These are phyloP conservation scores for Bombus soroeensis DNA, from an alignment of 1,140 invertebrate species.

Conservation along the genomic window DNA sequence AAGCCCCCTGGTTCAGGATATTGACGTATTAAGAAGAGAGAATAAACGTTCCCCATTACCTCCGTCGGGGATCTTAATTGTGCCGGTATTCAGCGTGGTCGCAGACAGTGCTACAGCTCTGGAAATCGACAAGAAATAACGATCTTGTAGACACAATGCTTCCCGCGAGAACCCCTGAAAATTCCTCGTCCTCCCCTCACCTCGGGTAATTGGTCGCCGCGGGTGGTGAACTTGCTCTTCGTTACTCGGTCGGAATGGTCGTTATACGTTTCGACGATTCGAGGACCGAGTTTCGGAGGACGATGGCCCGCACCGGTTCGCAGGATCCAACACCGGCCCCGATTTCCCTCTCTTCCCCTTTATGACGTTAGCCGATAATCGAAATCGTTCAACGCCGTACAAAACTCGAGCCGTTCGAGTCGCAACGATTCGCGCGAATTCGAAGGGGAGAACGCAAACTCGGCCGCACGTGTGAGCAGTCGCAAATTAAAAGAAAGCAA, in stretches of 20 bases:
- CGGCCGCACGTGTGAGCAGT: constrained; percentile 57
- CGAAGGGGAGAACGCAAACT: constrained; percentile 4
- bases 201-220: constrained; percentile 63
- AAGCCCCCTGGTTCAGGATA: constrained; percentile 17
- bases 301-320: constrained; percentile 9
- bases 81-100: constrained; percentile 44
- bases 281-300: constrained; percentile 27
- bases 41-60: constrained; percentile 53
- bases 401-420: neutral
- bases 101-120: constrained; percentile 38
- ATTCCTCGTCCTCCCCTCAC: constrained; percentile 52
- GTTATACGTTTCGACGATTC: constrained; percentile 58
- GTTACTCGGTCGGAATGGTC: constrained; percentile 58
- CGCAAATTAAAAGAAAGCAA: constrained; percentile 68
- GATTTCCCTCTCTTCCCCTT: constrained; percentile 8
- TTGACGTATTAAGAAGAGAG: constrained; percentile 49
- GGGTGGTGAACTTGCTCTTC: constrained; percentile 63
- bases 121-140: constrained; percentile 64
- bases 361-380: constrained; percentile 55
- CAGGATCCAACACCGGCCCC: neutral
- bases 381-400: constrained; percentile 16
- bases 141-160: constrained; percentile 56
- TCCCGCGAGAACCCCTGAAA: constrained; percentile 40
- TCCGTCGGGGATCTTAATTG: constrained; percentile 55
- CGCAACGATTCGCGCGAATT: constrained; percentile 2